Percentiles rank a stretch among this genome's conserved stretches.
These are phyloP conservation scores for Pantherophis guttatus DNA, from an alignment of 2,113 vertebrate genomes.

Conservation along the genomic window DNA sequence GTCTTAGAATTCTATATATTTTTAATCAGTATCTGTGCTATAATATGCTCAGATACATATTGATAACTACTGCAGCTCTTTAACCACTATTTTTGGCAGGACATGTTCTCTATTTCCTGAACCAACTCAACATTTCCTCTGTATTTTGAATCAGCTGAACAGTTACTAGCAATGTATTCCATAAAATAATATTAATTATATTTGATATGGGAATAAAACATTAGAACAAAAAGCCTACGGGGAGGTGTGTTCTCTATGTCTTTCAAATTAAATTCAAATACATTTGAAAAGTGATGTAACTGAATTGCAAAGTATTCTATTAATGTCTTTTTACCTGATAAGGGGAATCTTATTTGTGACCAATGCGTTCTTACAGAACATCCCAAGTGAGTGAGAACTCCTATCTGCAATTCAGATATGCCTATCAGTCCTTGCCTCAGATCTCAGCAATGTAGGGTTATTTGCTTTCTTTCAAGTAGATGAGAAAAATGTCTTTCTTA, in stretches of 20 bases:
- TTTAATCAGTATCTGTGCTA: not conserved
- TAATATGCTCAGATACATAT: not conserved
- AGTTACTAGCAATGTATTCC: not conserved
- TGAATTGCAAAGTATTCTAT: not conserved
- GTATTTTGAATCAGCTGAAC: not conserved
- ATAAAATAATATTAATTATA: not conserved
- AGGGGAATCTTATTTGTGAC: not conserved
- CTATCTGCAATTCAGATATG: not conserved
- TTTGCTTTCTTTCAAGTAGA: not conserved
- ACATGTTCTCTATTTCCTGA: not conserved
- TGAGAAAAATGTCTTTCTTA: not conserved
- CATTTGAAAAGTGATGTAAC: not conserved
- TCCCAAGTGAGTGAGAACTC: not conserved
- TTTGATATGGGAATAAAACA: not conserved
- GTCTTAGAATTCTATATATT: not conserved
- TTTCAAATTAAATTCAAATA: conserved; percentile 14
- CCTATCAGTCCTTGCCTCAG: not conserved
- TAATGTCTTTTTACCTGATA: not conserved
- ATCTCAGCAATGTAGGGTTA: not conserved
- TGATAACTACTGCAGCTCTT: not conserved
- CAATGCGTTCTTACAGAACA: not conserved
- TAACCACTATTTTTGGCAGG: not conserved
- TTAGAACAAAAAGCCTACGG: not conserved
- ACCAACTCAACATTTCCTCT: not conserved
- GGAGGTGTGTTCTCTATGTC: not conserved